These are phyloP conservation scores for Corythaeola cristata DNA, from an alignment of 2,113 vertebrate genomes.

Conservation along the genomic window DNA sequence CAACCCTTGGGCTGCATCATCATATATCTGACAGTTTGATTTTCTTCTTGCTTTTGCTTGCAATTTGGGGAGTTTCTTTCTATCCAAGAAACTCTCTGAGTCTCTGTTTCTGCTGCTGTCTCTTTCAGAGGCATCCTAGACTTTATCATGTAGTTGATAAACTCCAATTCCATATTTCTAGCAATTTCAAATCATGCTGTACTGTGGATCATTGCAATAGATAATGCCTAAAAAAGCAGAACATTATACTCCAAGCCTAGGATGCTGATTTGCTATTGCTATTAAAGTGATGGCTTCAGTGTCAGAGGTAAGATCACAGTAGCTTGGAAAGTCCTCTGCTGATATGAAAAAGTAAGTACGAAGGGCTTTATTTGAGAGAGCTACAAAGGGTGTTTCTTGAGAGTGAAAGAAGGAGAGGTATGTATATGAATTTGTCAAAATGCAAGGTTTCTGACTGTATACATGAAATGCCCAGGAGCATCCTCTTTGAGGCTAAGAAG, in stretches of 20 bases:
- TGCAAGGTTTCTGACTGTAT: background rate
- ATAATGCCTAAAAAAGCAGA: background rate
- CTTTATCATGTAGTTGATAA: background rate
- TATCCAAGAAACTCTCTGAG: background rate
- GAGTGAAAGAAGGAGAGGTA: background rate
- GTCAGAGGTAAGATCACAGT: background rate
- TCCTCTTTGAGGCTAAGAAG: background rate
- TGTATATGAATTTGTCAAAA: background rate
- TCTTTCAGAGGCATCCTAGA: background rate
- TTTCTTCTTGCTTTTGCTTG: background rate
- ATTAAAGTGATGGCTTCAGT: background rate
- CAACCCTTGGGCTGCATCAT: background rate
- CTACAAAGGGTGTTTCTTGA: background rate
- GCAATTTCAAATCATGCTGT: background rate
- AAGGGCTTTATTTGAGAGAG: background rate
- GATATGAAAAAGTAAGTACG: background rate
- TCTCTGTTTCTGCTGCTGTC: background rate
- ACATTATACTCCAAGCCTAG: background rate
- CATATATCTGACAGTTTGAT: background rate
- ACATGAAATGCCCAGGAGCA: background rate
- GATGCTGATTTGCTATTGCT: background rate
- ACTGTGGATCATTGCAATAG: background rate
- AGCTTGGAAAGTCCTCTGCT: background rate
- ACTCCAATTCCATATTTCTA: background rate
- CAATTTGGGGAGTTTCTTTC: background rate